phyloP scores from a whole-genome alignment of 2,113 vertebrate genomes.

The Tauraco erythrolophus region DNA sequence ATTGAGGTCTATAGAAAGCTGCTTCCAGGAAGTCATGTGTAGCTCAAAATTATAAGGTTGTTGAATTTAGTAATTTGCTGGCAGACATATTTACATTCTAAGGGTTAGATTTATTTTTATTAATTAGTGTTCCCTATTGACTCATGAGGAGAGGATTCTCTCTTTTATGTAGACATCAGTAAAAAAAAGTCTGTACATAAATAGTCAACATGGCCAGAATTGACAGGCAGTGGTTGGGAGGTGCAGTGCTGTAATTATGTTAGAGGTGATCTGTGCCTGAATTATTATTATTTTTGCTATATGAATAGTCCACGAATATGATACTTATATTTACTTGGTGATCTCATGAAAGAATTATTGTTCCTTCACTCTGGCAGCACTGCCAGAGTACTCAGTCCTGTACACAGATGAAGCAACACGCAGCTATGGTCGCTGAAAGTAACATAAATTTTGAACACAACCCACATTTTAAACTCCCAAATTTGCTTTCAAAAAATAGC shows the following conservation, averaged over 20 bases:
- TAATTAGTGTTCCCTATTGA: background rate
- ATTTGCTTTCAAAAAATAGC: constrained; percentile 11
- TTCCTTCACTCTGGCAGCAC: background rate
- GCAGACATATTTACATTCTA: background rate
- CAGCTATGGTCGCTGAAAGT: background rate
- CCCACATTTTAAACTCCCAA: background rate
- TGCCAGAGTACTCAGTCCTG: background rate
- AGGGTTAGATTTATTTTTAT: background rate
- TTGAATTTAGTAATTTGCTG: background rate
- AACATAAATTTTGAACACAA: background rate
- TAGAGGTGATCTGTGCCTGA: background rate
- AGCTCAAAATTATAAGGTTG: background rate
- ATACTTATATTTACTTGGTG: constrained; percentile 35
- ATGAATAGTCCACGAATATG: constrained; percentile 10
- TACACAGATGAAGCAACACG: background rate
- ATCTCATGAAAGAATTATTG: constrained; percentile 62
- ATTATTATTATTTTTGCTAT: constrained; percentile 47
- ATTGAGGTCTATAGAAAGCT: background rate
- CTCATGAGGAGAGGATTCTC: background rate
- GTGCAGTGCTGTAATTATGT: background rate
- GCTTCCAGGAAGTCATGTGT: background rate
- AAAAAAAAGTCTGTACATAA: background rate
- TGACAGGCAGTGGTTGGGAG: background rate
- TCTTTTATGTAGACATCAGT: background rate
- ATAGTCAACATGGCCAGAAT: background rate